Evolutionary conservation across 2,113 vertebrate genomes (phyloP).

Genomic region (Saccopteryx bilineata): DNA sequence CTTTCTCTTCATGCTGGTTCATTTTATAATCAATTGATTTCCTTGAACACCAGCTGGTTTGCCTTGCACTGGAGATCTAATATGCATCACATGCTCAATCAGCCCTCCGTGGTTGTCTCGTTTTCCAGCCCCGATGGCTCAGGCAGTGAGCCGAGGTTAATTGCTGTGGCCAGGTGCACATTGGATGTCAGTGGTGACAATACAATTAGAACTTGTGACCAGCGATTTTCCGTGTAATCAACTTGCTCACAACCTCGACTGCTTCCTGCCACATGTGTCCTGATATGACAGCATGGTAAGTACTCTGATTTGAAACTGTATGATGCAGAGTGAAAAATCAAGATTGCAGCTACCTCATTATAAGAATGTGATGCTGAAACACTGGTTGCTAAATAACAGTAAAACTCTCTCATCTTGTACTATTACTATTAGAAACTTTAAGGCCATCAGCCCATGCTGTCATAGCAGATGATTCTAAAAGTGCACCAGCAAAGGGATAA

Average conservation of each 20-base stretch:
- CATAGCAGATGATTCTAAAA: background rate
- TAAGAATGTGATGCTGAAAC: fast-evolving
- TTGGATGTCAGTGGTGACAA: background rate
- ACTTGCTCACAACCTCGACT: background rate
- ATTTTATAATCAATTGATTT: background rate
- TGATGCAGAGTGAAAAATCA: background rate
- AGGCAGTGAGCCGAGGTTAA: background rate
- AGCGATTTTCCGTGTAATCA: slow-evolving; percentile 42
- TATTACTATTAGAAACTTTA: background rate
- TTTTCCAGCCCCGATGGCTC: background rate
- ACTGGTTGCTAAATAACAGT: background rate
- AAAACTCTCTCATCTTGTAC: no score
- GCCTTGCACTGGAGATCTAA: background rate
- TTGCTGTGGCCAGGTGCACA: background rate
- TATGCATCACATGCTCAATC: background rate
- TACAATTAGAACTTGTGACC: slow-evolving; percentile 49
- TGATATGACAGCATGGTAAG: background rate
- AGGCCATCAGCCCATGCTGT: background rate
- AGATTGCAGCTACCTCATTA: fast-evolving
- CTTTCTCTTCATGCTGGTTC: background rate
- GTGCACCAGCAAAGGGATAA: background rate
- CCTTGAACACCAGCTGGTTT: background rate
- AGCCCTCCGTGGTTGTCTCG: background rate
- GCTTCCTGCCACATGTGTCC: background rate
- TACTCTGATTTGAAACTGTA: background rate